A percentile compares a stretch with the other conserved stretches of the same genome.
Conservation (phyloP, 2,113 vertebrate species). For the Mormoops blainvillei region DNA sequence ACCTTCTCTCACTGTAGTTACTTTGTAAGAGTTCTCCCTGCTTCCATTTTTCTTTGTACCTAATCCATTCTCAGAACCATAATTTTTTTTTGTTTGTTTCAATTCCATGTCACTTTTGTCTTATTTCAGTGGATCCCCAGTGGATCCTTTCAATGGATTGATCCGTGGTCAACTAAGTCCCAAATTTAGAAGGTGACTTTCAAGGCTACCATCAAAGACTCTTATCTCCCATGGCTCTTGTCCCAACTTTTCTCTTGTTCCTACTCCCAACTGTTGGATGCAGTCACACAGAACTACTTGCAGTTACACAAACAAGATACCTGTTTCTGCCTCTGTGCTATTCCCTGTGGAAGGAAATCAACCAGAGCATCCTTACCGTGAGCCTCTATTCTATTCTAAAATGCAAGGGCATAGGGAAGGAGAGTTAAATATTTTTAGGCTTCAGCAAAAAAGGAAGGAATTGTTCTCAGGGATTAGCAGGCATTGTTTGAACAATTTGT, state of each 20-base stretch:
- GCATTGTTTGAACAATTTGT: background rate
- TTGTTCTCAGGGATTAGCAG: background rate
- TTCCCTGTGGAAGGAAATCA: background rate
- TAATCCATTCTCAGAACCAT: background rate
- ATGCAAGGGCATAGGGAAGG: background rate
- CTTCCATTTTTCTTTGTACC: background rate
- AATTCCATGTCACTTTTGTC: background rate
- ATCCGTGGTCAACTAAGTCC: background rate
- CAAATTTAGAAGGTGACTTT: background rate
- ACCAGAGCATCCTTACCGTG: background rate
- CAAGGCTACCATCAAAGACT: background rate
- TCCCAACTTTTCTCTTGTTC: background rate
- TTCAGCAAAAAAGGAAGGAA: background rate
- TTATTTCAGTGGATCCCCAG: background rate
- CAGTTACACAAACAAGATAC: background rate
- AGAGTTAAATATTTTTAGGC: background rate
- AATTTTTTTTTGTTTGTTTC: background rate
- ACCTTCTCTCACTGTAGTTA: background rate
- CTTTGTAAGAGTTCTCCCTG: background rate
- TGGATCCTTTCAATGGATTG: background rate
- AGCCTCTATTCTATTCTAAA: background rate
- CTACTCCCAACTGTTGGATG: background rate
- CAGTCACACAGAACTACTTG: background rate
- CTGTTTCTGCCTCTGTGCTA: background rate
- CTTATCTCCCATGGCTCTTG: rapidly evolving